Base-by-base conservation (phyloP, 2,113 vertebrate species). In the Bombycilla garrulus region DNA sequence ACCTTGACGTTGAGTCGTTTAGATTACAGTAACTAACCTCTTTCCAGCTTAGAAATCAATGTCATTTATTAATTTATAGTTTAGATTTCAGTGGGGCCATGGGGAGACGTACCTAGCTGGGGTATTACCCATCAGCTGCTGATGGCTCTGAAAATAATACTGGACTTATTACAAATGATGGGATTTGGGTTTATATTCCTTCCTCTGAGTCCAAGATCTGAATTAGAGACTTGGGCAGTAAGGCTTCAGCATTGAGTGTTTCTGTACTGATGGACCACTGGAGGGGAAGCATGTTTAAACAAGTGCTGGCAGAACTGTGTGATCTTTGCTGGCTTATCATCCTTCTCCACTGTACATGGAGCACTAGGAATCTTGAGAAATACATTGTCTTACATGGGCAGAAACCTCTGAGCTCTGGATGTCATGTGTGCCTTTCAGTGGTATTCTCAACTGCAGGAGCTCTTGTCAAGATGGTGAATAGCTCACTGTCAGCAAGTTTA, bases 401-500 rank as follows among this genome's bases (percentile, higher is more conserved):
- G 84, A 80, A 90, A 36, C 45, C 62, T 95, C 86, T 26, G 62
- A 40, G 71, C 91, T 86, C 81, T 56, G 56, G 61, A 23, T 50
- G 25, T 5, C 13, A 7, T 28, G 58, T 2, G 26, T 77, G 70
- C 67, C 25, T 93, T 95, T 90, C 44, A 40, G 66, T 35, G 57
- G n/a, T 45, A 2, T n/a, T 81, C 58, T 90, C 54, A 83, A 18
- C 79, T 73, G 33, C 0, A 0, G 82, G 70, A 50, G 62, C 70
- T 86, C 62, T 36, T 10, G 5, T 88, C 58, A 61, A 20, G 83
- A 40, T 58, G 54, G 47, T 62, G 47, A 92, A 64, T 86, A 85
- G 56, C 69, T 95, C 74, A 10, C 74, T 94, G 85, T 88, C 94
- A 81, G 62, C 67, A 60, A 54, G 71, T 83, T 96, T 58, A 47